These are phyloP conservation scores for Phlogophora meticulosa DNA, from an alignment of 2,888 invertebrate species.

Conservation along the genomic window DNA sequence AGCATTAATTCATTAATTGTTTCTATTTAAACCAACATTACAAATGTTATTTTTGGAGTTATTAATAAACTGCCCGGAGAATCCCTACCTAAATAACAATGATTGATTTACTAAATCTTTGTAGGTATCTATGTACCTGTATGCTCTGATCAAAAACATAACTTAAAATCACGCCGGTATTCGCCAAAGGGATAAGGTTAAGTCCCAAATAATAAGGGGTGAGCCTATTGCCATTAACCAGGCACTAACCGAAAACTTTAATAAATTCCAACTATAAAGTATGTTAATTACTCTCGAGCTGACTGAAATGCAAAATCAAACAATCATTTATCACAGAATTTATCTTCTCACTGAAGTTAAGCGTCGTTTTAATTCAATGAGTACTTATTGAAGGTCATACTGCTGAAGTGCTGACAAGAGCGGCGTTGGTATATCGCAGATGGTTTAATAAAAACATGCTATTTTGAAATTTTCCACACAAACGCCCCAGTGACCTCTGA, in stretches of 20 bases:
- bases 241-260: constrained; percentile 11
- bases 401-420: constrained; percentile 28
- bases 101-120: background rate
- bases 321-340: constrained; percentile 50
- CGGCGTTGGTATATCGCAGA: constrained; percentile 49
- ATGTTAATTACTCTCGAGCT: constrained; percentile 48
- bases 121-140: background rate
- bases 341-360: constrained; percentile 34
- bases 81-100: background rate
- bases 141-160: no score
- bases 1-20: constrained; percentile 5
- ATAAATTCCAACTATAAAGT: constrained; percentile 31
- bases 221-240: no score
- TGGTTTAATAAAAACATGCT: constrained; percentile 44
- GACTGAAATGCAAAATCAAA: constrained; percentile 41
- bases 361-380: constrained; percentile 32
- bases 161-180: no score
- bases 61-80: constrained; percentile 20
- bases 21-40: background rate
- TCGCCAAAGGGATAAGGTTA: no score
- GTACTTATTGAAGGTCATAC: constrained; percentile 34
- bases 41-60: background rate
- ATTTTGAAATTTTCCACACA: constrained; percentile 47
- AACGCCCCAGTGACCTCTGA: constrained; percentile 31
- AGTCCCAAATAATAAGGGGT: no score